Conservation (phyloP, 2,888 invertebrate genomes). For the Cephus pulcher region DNA sequence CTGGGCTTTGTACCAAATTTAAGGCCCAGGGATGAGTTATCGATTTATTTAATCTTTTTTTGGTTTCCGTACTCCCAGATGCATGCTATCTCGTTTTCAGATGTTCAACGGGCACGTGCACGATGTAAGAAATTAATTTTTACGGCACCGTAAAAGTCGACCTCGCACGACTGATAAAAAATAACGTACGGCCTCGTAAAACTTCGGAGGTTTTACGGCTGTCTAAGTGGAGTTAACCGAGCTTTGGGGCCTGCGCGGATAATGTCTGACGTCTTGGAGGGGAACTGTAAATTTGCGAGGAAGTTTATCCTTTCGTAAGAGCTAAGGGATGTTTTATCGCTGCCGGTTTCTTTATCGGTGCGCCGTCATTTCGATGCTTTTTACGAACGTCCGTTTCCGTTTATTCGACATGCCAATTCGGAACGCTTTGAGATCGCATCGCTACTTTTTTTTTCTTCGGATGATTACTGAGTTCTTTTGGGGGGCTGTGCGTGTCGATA, state of each 20-base stretch:
- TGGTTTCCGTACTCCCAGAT: not conserved
- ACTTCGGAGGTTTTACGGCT: constrained; percentile 23
- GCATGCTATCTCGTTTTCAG: not conserved
- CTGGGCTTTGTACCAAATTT: not conserved
- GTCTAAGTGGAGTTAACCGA: constrained; percentile 24
- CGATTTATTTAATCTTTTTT: not conserved
- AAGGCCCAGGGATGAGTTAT: not conserved
- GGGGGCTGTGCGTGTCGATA: not conserved
- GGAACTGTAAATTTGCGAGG: constrained; percentile 16
- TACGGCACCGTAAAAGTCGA: constrained; percentile 17
- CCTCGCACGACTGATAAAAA: constrained; percentile 9
- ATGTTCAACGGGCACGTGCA: not conserved
- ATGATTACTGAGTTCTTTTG: not conserved
- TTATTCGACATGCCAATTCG: not conserved
- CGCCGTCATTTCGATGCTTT: not conserved
- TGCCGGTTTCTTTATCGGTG: not conserved
- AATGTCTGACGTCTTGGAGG: constrained; percentile 10
- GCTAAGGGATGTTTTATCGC: not conserved
- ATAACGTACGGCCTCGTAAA: constrained; percentile 17
- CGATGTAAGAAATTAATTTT: constrained; percentile 17
- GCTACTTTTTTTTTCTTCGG: not conserved
- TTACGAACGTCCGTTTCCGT: not conserved
- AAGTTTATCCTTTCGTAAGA: constrained; percentile 8
- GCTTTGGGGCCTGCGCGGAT: constrained; percentile 19
- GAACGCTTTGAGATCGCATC: not conserved